phyloP scores from a whole-genome alignment of 2,888 invertebrate species.

The Drosophila robusta region DNA sequence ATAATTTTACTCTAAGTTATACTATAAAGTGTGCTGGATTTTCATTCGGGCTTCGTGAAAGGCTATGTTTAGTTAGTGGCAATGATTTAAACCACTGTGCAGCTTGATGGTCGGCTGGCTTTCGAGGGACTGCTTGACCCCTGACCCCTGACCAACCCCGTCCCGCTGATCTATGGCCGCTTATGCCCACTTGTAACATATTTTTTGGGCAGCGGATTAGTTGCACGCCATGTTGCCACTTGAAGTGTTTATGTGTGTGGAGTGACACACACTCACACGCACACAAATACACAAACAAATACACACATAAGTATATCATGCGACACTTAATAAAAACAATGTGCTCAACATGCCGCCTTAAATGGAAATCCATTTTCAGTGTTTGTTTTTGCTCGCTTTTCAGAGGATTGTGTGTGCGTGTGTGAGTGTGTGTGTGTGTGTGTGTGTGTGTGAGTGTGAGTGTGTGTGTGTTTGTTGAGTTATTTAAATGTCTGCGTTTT shows the following conservation, averaged over 20 bases:
- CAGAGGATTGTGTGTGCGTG: constrained; percentile 24
- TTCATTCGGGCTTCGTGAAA: not conserved
- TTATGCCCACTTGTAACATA: constrained; percentile 78
- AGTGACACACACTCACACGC: constrained; percentile 20
- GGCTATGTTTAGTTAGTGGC: not conserved
- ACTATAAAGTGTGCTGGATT: no score
- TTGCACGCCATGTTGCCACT: constrained; percentile 83
- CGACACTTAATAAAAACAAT: constrained; percentile 85
- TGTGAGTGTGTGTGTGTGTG: constrained; percentile 1
- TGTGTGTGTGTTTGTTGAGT: constrained; percentile 40
- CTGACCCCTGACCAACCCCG: constrained; percentile 7
- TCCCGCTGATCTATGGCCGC: constrained; percentile 20
- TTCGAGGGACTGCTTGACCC: constrained; percentile 29
- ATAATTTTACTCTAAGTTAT: no score
- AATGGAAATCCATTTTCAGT: constrained; percentile 79
- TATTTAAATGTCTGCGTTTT: constrained; percentile 73
- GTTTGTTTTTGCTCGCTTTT: constrained; percentile 64
- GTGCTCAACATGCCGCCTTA: constrained; percentile 82
- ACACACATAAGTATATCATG: constrained; percentile 62
- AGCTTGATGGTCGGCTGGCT: constrained; percentile 30
- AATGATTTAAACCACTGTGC: constrained; percentile 33
- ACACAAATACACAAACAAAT: constrained; percentile 15
- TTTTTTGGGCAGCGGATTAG: constrained; percentile 81
- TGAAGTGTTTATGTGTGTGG: constrained; percentile 82
- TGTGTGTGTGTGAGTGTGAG: constrained; percentile 11